Conservation (phyloP, 1,140 invertebrate genomes). For the Pseudachorutes palmiensis region DNA sequence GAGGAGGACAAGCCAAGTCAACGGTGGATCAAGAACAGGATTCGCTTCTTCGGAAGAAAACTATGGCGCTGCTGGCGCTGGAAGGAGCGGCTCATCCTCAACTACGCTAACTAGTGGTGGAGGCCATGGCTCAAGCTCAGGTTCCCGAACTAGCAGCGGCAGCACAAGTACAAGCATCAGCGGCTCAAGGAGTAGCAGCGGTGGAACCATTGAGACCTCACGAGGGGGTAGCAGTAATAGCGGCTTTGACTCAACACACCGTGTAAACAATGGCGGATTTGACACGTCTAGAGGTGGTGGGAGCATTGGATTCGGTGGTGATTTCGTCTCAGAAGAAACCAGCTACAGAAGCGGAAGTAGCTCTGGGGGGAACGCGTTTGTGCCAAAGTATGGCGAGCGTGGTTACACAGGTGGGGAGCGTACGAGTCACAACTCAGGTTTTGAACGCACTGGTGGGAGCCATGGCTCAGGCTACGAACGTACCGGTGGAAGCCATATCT, state of each 20-base stretch:
- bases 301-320: not conserved
- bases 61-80: not conserved
- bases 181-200: not conserved
- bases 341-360: not conserved
- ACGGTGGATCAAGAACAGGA: conserved; percentile 13
- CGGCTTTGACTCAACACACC: not conserved
- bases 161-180: not conserved
- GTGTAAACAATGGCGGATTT: not conserved
- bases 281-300: not conserved
- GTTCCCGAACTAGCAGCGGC: not conserved
- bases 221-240: not conserved
- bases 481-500: too few relatives aligned
- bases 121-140: not conserved
- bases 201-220: not conserved
- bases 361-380: too few relatives aligned
- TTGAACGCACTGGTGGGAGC: too few relatives aligned
- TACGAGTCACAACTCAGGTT: too few relatives aligned
- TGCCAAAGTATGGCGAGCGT: not conserved
- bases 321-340: not conserved
- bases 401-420: conserved; percentile 2
- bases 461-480: too few relatives aligned
- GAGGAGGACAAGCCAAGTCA: not conserved
- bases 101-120: not conserved
- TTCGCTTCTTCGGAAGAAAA: not conserved
- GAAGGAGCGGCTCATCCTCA: not conserved